These are phyloP conservation scores for Cheilosia pagana DNA, from an alignment of 2,888 invertebrate species.

Conservation along the genomic window DNA sequence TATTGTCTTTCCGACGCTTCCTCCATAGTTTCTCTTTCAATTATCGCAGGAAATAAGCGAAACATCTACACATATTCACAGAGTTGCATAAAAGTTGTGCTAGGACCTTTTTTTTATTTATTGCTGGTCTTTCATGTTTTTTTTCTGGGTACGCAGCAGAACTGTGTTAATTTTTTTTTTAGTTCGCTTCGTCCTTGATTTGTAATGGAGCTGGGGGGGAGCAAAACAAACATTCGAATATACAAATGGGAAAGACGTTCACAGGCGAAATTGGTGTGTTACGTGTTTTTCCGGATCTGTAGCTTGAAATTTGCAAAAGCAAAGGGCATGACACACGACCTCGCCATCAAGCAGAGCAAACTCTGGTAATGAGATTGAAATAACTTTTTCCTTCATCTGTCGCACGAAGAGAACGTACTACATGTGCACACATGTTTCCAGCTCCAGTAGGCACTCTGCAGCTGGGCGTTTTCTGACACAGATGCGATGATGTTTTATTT, in stretches of 20 bases:
- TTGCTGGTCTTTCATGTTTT: conserved; percentile 24
- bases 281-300: conserved; percentile 51
- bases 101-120: conserved; percentile 1
- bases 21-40: conserved; percentile 61
- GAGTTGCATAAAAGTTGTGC: conserved; percentile 37
- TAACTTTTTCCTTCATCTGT: conserved; percentile 36
- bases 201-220: conserved; percentile 31
- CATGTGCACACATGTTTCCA: conserved; percentile 34
- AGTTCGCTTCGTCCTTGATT: conserved; percentile 50
- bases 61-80: conserved; percentile 19
- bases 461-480: conserved; percentile 18
- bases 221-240: conserved; percentile 40
- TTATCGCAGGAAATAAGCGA: conserved; percentile 63
- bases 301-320: conserved; percentile 31
- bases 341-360: conserved; percentile 26
- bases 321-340: conserved; percentile 21
- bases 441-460: not conserved
- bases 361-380: conserved; percentile 59
- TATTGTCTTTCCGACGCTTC: conserved; percentile 47
- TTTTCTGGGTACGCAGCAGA: conserved; percentile 52
- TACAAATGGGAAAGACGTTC: conserved; percentile 54
- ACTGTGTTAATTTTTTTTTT: conserved; percentile 30
- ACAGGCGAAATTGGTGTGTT: conserved; percentile 21
- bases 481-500: conserved; percentile 14
- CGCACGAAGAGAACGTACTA: conserved; percentile 25